Evolutionary conservation across 2,113 vertebrate genomes (phyloP), one percentile per base, ranked within the genome.

Genomic region (Dolichallabes microphthalmus): DNA sequence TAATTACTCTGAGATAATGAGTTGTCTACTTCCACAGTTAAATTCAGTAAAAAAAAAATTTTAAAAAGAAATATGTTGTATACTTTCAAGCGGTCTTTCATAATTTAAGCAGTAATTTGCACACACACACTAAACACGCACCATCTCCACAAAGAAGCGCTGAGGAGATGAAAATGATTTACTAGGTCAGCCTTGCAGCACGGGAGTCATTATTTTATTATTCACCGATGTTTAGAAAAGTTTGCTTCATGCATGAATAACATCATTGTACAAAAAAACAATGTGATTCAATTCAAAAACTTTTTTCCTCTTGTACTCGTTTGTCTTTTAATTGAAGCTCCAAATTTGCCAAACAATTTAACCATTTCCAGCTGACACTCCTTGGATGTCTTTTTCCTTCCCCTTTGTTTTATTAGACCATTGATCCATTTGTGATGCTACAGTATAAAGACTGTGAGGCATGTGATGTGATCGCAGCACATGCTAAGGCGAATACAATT

Each of bases 1-100:
- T 94, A 94, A 94, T 94, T 93, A 94, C 89, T 88, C 89, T 58
- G 89, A 90, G 93, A 92, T 94, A 93, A 93, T 89, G 91, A 93
- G 90, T 87, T 86, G 89, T 86, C 87, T 87, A 87, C 90, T 91
- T 88, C 22, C 83, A 89, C 87, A 86, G 89, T 84, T 74, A 88
- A 92, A 92, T 89, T 45, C 88, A 66, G 89, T 90, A 92, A 90
- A 55, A 92, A 92, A 93, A 92, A 92, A 91, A 35, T 92, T n/a
- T n/a, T n/a, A 92, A 92, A 92, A 93, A 93, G 92, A 92, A 90
- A 90, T 88, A 76, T 90, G 88, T 90, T 92, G 90, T 80, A 86
- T 89, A 73, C 82, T 57, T 78, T 10, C 35, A 81, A 63, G 66
- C n/a, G 64, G 63, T 81, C 78, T 81, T 81, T 73, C 78, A 74